Conservation (phyloP, 2,113 vertebrate genomes). For the Acrocephalus arundinaceus region DNA sequence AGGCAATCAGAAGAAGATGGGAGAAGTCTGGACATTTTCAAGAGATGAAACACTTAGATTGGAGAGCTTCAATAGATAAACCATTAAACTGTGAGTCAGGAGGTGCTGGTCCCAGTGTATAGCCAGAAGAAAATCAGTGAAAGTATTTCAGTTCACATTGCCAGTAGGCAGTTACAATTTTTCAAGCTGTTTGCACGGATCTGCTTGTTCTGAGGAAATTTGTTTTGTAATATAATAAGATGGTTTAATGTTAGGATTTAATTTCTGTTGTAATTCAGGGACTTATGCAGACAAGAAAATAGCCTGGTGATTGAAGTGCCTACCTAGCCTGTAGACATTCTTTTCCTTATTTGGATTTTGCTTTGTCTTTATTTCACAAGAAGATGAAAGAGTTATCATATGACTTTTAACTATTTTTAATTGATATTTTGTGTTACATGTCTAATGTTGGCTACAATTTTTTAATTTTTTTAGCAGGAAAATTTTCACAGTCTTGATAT, state of each 20-base stretch:
- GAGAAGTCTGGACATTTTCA: neutral
- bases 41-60: neutral
- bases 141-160: neutral
- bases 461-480: neutral
- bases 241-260: neutral
- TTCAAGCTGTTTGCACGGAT: neutral
- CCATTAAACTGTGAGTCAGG: neutral
- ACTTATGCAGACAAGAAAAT: neutral
- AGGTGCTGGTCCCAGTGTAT: neutral
- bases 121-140: neutral
- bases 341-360: neutral
- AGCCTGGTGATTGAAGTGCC: neutral
- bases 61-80: neutral
- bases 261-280: neutral
- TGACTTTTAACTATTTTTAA: neutral
- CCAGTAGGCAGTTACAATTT: neutral
- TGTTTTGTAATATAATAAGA: neutral
- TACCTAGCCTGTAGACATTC: neutral
- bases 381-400: neutral
- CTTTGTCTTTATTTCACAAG: neutral
- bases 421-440: neutral
- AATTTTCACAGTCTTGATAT: neutral
- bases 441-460: neutral
- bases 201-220: neutral
- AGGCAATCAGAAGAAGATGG: neutral